A percentile compares a stretch with the other conserved stretches of the same genome.
phyloP scores from a whole-genome alignment of 2,113 vertebrate species.

The Solenodon paradoxus region DNA sequence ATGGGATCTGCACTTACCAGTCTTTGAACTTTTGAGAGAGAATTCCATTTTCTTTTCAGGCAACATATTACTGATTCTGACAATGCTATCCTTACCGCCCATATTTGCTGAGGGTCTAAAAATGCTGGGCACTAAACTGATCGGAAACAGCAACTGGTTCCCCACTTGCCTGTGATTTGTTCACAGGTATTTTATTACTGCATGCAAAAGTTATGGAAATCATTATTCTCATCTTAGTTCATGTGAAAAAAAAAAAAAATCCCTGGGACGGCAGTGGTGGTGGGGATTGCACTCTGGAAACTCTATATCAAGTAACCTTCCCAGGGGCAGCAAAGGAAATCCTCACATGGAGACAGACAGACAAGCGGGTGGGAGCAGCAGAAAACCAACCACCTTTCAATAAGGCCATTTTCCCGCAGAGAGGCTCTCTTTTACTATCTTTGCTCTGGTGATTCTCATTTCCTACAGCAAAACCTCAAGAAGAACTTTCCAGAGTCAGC shows the following conservation, averaged over 20 bases:
- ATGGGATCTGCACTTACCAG: background rate
- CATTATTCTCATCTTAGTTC: slow-evolving; percentile 9
- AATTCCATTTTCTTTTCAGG: background rate
- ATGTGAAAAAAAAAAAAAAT: background rate
- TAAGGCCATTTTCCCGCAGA: background rate
- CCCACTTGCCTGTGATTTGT: background rate
- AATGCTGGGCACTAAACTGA: background rate
- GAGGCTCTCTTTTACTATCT: slow-evolving; percentile 29
- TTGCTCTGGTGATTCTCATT: slow-evolving; percentile 3
- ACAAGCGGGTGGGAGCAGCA: background rate
- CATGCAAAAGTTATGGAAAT: slow-evolving; percentile 33
- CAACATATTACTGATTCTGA: background rate
- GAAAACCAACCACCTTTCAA: slow-evolving; percentile 33
- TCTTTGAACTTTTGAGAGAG: background rate
- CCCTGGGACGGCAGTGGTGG: background rate
- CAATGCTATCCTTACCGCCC: background rate
- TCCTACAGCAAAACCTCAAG: slow-evolving; percentile 58
- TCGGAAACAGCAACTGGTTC: background rate
- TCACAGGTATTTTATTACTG: background rate
- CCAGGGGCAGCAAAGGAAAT: slow-evolving; percentile 11
- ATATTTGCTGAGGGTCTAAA: background rate
- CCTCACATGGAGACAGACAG: background rate
- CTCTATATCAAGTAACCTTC: slow-evolving; percentile 8
- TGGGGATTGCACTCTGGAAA: background rate
- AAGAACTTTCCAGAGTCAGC: slow-evolving; percentile 63